Base-by-base conservation (phyloP, 2,113 vertebrate genomes). In the Cheirogaleus medius region DNA sequence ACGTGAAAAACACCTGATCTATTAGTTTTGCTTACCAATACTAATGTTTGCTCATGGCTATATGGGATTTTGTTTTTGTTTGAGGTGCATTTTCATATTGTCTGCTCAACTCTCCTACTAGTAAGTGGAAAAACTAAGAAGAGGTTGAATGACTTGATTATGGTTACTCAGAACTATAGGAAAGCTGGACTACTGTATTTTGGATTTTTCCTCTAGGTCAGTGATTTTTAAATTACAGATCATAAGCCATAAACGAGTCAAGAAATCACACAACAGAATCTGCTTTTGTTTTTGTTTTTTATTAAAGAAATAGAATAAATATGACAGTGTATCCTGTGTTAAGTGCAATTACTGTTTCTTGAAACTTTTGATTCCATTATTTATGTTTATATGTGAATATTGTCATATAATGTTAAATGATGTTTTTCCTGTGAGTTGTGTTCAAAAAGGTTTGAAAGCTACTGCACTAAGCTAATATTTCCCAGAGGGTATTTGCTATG, bases 21-120 rank as follows among this genome's bases (percentile, higher is more conserved):
- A 49, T 84, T 87, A 87, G 42, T 92, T 97, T 97, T 94, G 58
- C 12, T 88, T 91, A 77, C 27, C 49, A 34, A 74, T 89, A 69
- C 27, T 83, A 56, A 34, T 81, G 11, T 74, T 95, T 89, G 42
- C 34, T 66, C 27, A 39, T 49, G 54, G 5, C 60, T 44, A 47
- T 63, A 47, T 7, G 18, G 8, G 32, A 13, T 49, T 52, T 88
- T 32, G 42, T 17, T 91, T 96, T 86, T 87, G 39, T 69, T 91
- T 49, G 37, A 88, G 39, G 54, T 77, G 15, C n/a, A 60, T 66
- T 86, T 95, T 86, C 47, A 63, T 81, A 82, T 6, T 89, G 34
- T 90, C 60, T 77, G 14, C 11, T 89, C 20, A 82, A 39, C 34
- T 76, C 17, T 66, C 11, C 5, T 5, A 76, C 37, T 73, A 47